Conservation (phyloP, 1,140 invertebrate species). For the Procambarus virginalis region DNA sequence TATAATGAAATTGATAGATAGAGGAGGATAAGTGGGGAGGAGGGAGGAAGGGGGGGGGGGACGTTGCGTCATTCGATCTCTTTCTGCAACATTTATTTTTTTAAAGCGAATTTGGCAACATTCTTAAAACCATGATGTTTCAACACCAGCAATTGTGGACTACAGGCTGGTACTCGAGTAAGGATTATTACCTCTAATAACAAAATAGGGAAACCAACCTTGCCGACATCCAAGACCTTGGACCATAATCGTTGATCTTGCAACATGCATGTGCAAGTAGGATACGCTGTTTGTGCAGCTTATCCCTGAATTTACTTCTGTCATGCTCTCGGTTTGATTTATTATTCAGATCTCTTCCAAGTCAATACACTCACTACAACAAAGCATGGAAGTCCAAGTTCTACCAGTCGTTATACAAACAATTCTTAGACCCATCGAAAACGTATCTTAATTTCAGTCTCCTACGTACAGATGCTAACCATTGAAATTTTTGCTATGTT, state of each 20-base stretch:
- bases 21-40: neutral
- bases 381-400: conserved; percentile 46
- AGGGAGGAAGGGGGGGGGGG: neutral
- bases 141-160: conserved; percentile 44
- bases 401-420: conserved; percentile 65
- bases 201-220: neutral
- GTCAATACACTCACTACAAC: conserved; percentile 49
- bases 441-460: conserved; percentile 39
- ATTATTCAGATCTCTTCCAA: conserved; percentile 41
- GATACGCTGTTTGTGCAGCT: conserved; percentile 40
- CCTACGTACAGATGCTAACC: conserved; percentile 15
- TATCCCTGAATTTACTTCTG: conserved; percentile 62
- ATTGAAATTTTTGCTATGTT: neutral
- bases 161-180: conserved; percentile 7
- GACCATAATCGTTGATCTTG: conserved; percentile 49
- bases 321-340: conserved; percentile 49
- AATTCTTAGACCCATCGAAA: conserved; percentile 38
- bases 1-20: neutral
- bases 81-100: conserved; percentile 34
- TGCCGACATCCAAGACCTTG: conserved; percentile 16
- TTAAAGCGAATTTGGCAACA: conserved; percentile 37
- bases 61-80: conserved; percentile 8
- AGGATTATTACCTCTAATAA: neutral
- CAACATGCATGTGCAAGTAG: conserved; percentile 9
- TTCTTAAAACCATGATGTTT: conserved; percentile 29